Evolutionary conservation across 2,888 invertebrate species (phyloP).

Genomic region (Mythimna lalbum): DNA sequence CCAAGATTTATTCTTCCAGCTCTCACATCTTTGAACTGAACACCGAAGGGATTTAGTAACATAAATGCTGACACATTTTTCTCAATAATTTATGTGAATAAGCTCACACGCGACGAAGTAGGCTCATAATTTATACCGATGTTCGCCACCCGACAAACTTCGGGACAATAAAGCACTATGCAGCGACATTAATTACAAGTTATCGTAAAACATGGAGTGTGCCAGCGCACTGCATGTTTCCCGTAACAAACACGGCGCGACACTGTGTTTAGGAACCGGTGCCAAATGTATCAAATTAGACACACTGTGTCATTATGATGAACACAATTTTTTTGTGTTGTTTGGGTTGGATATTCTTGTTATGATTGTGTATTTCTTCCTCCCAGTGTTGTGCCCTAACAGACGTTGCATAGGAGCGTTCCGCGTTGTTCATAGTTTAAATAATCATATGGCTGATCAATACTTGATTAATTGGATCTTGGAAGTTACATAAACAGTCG

Average conservation of each 20-base stretch:
- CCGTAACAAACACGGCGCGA: slow-evolving; percentile 67
- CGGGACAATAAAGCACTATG: slow-evolving; percentile 82
- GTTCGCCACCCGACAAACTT: slow-evolving; percentile 72
- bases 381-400: too few species aligned
- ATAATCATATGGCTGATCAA: too few species aligned
- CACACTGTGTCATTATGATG: slow-evolving; percentile 43
- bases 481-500: too few species aligned
- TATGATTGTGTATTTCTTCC: too few species aligned
- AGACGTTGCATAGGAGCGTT: too few species aligned
- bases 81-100: slow-evolving; percentile 75
- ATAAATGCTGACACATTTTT: slow-evolving; percentile 75
- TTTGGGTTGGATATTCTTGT: neutral
- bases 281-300: slow-evolving; percentile 56
- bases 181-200: slow-evolving; percentile 84
- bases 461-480: too few species aligned
- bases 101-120: slow-evolving; percentile 74
- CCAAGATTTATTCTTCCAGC: slow-evolving; percentile 61
- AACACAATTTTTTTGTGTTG: slow-evolving; percentile 34
- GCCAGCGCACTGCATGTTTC: slow-evolving; percentile 67
- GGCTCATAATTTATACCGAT: slow-evolving; percentile 75
- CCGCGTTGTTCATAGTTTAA: too few species aligned
- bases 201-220: slow-evolving; percentile 80
- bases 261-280: slow-evolving; percentile 58
- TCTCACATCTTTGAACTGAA: slow-evolving; percentile 64
- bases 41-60: slow-evolving; percentile 68